A percentile compares a stretch with the other conserved stretches of the same genome.
Conservation (phyloP, 2,888 invertebrate species). For the Limnephilus marmoratus region DNA sequence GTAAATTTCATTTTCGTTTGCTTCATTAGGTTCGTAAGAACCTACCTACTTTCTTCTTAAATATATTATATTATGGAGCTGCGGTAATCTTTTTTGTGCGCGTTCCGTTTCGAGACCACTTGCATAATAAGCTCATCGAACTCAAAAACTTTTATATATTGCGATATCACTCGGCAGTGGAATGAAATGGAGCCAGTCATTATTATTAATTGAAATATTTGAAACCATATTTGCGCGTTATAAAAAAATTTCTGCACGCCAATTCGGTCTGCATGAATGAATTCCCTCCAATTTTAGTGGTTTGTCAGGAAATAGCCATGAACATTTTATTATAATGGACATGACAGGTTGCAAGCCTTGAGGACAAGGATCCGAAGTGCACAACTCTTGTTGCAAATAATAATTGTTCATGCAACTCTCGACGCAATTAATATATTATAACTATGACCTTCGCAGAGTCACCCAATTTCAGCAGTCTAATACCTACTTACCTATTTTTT, state of each 20-base stretch:
- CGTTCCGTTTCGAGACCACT: constrained; percentile 32
- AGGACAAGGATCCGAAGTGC: background rate
- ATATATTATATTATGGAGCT: constrained; percentile 4
- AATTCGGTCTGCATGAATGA: background rate
- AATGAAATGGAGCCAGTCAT: background rate
- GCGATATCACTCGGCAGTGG: constrained; percentile 4
- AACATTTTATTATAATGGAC: background rate
- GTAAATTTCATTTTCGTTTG: constrained; percentile 46
- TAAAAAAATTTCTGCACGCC: background rate
- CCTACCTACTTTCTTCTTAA: constrained; percentile 16
- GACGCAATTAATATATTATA: background rate
- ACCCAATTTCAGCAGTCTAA: background rate
- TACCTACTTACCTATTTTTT: background rate
- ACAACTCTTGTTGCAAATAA: background rate
- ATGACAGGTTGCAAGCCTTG: background rate
- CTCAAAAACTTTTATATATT: constrained; percentile 45
- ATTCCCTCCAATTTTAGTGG: background rate
- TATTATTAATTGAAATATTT: background rate
- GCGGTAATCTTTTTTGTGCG: constrained; percentile 33
- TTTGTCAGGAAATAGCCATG: background rate
- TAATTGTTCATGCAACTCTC: background rate
- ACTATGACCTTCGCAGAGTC: background rate
- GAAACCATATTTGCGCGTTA: background rate
- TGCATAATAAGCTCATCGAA: constrained; percentile 35
- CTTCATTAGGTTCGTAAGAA: background rate